These are phyloP conservation scores for Odocoileus hemionus DNA, from an alignment of 2,113 vertebrate genomes.

Conservation along the genomic window DNA sequence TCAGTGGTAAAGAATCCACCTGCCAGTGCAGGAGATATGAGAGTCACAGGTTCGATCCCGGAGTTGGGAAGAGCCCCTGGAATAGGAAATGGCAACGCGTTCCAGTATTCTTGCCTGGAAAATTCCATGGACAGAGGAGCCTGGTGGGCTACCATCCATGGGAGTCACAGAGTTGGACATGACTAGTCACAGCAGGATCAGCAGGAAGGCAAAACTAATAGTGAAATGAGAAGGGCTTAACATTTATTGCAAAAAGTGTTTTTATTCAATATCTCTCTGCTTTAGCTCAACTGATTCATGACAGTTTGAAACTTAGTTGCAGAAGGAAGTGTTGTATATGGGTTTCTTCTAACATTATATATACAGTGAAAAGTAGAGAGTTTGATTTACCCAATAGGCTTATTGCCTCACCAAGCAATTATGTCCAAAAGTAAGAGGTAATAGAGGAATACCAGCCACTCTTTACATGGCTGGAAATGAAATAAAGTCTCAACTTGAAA, in stretches of 20 bases:
- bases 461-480: conserved; percentile 12
- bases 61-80: not conserved
- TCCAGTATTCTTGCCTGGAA: not conserved
- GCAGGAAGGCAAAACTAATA: not conserved
- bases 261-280: not conserved
- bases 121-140: not conserved
- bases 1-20: not conserved
- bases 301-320: not conserved
- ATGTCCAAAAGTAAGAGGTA: conserved; percentile 11
- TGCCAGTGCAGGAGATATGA: not conserved
- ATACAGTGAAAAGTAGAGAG: not conserved
- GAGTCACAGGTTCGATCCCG: not conserved
- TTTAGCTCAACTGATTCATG: not conserved
- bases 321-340: not conserved
- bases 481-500: conserved; percentile 34
- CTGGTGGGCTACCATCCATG: not conserved
- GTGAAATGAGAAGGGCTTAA: not conserved
- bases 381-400: conserved; percentile 62
- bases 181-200: not conserved
- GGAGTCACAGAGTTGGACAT: not conserved
- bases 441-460: not conserved
- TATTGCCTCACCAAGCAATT: conserved; percentile 5
- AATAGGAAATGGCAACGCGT: not conserved
- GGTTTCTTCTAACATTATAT: not conserved
- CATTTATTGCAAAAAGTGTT: not conserved